Base-by-base conservation (phyloP, 2,797 vertebrate genomes). In the Argyrosomus regius region DNA sequence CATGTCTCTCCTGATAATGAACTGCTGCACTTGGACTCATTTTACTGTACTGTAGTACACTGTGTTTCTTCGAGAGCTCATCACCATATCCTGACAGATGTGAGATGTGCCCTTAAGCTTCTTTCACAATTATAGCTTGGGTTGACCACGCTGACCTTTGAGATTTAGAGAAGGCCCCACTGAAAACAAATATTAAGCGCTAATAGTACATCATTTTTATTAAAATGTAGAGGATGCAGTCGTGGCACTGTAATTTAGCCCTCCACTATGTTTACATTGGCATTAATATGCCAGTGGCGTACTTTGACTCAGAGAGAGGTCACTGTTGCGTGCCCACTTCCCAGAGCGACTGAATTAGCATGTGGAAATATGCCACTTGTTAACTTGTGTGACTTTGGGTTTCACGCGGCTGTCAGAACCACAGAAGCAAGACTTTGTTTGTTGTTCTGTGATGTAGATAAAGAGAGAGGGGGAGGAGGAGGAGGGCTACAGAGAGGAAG, bases 301-400 rank as follows among this genome's bases (percentile, higher is more conserved):
- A 14, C 56, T 58, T 64, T 61, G 75, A 80, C 68, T 84, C 73
- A 50, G 85, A 72, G 75, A 85, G 86, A 78, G 90, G 89, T 90
- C 89, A 87, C 73, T 78, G 83, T 83, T 75, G 85, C 73, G 10
- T 81, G 80, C 84, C 78, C 79, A 77, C 86, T 76, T 74, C 82
- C 83, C 76, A 66, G 72, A 72, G 77, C 26, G 61, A 60, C 83
- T 45, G 84, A 87, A 91, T 93, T 91, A 90, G 82, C 81, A 87
- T 87, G 85, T 75, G 79, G 87, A 92, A 92, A 89, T 90, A 82
- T 88, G 76, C 76, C 84, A 86, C 86, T 87, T 78, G 80, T 87
- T 89, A 90, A 90, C 90, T 89, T 57, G 80, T 77, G 80, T 89
- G 90, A 92, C 89, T 91, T 89, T 91, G 78, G 85, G 75, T 81